phyloP scores from a whole-genome alignment of 1,140 invertebrate species.

The Phocides pigmalion region DNA sequence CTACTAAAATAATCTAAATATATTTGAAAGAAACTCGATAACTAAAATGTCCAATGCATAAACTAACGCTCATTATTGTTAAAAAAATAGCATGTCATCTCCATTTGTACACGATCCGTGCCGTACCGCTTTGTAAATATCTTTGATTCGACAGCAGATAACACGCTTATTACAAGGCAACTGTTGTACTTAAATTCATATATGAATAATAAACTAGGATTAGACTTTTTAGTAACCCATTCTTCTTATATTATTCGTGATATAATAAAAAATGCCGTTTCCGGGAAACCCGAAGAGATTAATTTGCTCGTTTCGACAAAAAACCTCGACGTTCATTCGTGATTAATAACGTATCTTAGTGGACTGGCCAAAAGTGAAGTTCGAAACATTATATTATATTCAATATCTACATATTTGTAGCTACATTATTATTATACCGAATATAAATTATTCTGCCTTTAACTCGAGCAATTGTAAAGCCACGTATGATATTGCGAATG shows the following conservation, averaged over 20 bases:
- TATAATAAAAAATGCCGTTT: slow-evolving; percentile 36
- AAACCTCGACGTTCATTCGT: slow-evolving; percentile 17
- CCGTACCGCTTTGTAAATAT: slow-evolving; percentile 62
- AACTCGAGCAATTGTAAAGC: too few species aligned
- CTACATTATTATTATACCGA: too few species aligned
- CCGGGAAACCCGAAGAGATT: slow-evolving; percentile 42
- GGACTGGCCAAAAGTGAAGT: slow-evolving; percentile 1
- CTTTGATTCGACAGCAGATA: slow-evolving; percentile 64
- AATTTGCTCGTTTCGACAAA: slow-evolving; percentile 32
- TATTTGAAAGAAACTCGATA: too few species aligned
- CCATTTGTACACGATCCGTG: slow-evolving; percentile 44
- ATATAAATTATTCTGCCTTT: too few species aligned
- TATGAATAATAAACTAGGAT: slow-evolving; percentile 68
- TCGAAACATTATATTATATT: background rate
- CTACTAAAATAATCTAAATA: too few species aligned
- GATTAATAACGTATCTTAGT: slow-evolving; percentile 11
- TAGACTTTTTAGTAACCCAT: slow-evolving; percentile 56
- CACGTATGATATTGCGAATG: too few species aligned
- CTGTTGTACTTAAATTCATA: slow-evolving; percentile 59
- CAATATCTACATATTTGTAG: too few species aligned
- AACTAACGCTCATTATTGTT: background rate
- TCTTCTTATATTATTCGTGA: slow-evolving; percentile 35
- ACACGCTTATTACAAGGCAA: slow-evolving; percentile 60
- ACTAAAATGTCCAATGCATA: too few species aligned
- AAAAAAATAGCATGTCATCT: slow-evolving; percentile 41